Percentiles rank a stretch among this genome's conserved stretches.
phyloP scores from a whole-genome alignment of 2,113 vertebrate genomes.

The Triplophysa rosa region DNA sequence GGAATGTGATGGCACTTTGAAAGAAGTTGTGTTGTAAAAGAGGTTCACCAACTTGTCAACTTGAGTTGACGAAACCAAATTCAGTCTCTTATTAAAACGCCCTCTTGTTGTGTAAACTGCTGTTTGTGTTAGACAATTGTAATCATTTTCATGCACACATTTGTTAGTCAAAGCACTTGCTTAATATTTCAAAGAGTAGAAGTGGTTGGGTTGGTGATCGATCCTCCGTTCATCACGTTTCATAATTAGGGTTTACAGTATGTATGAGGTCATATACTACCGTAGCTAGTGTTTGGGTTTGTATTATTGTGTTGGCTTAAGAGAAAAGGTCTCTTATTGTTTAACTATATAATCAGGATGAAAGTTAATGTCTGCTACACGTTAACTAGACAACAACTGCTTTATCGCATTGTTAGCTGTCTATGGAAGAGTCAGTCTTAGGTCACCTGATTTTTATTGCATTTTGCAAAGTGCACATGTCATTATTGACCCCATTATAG shows the following conservation, averaged over 20 bases:
- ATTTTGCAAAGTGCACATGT: constrained; percentile 31
- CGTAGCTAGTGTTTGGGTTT: background rate
- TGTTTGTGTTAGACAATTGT: background rate
- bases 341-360: background rate
- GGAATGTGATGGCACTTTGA: background rate
- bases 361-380: background rate
- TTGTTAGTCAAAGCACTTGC: constrained; percentile 43
- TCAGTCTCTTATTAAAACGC: no score
- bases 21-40: no score
- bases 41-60: no score
- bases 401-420: background rate
- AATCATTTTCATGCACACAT: constrained; percentile 33
- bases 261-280: background rate
- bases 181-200: background rate
- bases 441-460: background rate
- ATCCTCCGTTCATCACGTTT: background rate
- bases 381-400: background rate
- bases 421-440: background rate
- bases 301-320: background rate
- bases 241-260: background rate
- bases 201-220: background rate
- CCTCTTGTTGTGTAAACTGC: background rate
- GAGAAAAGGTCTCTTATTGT: background rate
- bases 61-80: no score
- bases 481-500: constrained; percentile 39